These are phyloP conservation scores for Xiphophorus birchmanni DNA, from an alignment of 2,797 vertebrate genomes.

Conservation along the genomic window DNA sequence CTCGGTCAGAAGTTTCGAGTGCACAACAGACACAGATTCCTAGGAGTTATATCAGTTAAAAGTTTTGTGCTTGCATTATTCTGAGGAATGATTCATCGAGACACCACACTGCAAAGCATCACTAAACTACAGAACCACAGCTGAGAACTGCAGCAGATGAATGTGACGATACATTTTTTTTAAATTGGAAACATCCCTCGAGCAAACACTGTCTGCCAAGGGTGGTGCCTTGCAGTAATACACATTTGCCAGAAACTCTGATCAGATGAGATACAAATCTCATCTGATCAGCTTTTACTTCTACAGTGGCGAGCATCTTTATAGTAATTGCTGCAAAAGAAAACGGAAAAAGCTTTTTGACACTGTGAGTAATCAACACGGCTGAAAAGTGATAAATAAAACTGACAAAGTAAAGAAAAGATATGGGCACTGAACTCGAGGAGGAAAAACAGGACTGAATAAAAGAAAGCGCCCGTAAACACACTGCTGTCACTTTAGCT, in stretches of 20 bases:
- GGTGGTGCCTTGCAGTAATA: neutral
- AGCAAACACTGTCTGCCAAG: neutral
- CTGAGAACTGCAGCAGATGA: neutral
- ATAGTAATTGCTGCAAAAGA: neutral
- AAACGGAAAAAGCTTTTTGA: neutral
- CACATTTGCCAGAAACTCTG: neutral
- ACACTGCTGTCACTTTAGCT: constrained; percentile 19
- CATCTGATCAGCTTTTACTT: neutral
- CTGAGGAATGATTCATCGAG: constrained; percentile 29
- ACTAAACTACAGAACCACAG: constrained; percentile 11
- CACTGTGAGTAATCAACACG: neutral
- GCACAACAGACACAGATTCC: constrained; percentile 38
- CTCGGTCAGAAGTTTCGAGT: constrained; percentile 33
- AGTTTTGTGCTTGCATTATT: constrained; percentile 14
- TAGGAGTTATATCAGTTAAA: constrained; percentile 43
- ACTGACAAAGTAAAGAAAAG: neutral
- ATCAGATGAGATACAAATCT: neutral
- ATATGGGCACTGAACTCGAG: neutral
- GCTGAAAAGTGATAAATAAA: neutral
- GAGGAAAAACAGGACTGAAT: neutral
- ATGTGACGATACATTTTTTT: neutral
- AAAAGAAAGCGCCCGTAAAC: neutral
- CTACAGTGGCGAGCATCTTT: neutral
- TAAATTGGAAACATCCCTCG: neutral
- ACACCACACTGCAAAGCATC: neutral